phyloP scores from a whole-genome alignment of 2,888 invertebrate genomes.

The Dolomedes plantarius region DNA sequence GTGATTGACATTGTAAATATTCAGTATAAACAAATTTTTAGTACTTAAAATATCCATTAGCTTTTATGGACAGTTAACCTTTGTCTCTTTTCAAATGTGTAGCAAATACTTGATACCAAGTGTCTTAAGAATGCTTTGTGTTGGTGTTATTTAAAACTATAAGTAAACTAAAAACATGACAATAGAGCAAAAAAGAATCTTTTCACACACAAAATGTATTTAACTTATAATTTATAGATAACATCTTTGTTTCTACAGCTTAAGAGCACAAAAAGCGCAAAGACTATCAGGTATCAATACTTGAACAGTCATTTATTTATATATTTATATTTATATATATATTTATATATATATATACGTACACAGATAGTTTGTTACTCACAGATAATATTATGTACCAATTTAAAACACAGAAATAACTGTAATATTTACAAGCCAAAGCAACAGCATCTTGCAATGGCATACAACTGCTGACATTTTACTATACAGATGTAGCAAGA shows the following conservation, averaged over 20 bases:
- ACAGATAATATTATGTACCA: conserved; percentile 50
- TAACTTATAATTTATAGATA: conserved; percentile 68
- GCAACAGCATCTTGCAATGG: conserved; percentile 6
- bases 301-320: conserved; percentile 28
- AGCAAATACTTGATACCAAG: no score
- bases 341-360: conserved; percentile 49
- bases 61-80: no score
- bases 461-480: conserved; percentile 10
- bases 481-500: conserved; percentile 31
- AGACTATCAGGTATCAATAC: conserved; percentile 49
- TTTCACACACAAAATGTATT: conserved; percentile 4
- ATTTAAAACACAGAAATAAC: conserved; percentile 65
- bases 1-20: no score
- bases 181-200: no score
- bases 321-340: conserved; percentile 39
- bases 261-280: conserved; percentile 52
- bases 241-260: conserved; percentile 56
- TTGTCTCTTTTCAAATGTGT: no score
- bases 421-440: conserved; percentile 54
- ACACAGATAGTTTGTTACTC: conserved; percentile 38
- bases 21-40: no score
- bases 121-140: no score
- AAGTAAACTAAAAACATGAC: no score
- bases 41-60: no score
- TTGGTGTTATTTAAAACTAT: no score